Percentiles rank a stretch among this genome's conserved stretches.
phyloP scores from a whole-genome alignment of 2,113 vertebrate genomes.

The Lanius collurio region DNA sequence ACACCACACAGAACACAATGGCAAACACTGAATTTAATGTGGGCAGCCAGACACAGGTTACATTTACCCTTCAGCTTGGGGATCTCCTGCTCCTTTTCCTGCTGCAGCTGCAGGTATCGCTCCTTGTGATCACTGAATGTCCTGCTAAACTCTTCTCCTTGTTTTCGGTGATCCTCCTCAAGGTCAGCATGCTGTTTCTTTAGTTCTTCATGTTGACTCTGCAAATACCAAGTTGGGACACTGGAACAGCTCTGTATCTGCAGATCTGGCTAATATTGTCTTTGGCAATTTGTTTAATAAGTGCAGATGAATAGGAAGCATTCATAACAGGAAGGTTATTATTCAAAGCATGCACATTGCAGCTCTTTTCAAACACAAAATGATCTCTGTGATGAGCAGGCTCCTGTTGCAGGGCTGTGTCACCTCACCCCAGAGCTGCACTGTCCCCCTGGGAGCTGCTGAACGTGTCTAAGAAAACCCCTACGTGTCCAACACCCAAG shows the following conservation, averaged over 20 bases:
- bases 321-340: slow-evolving; percentile 28
- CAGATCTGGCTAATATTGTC: slow-evolving; percentile 22
- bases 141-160: slow-evolving; percentile 86
- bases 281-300: slow-evolving; percentile 34
- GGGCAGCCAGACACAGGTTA: background rate
- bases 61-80: slow-evolving; percentile 89
- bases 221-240: slow-evolving; percentile 39
- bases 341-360: slow-evolving; percentile 18
- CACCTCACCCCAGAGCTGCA: background rate
- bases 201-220: slow-evolving; percentile 96
- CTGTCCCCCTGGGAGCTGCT: background rate
- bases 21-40: background rate
- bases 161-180: slow-evolving; percentile 85
- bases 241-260: background rate
- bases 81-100: slow-evolving; percentile 86
- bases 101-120: slow-evolving; percentile 83
- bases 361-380: background rate
- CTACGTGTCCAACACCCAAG: background rate
- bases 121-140: slow-evolving; percentile 87
- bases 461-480: background rate
- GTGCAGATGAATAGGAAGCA: slow-evolving; percentile 18
- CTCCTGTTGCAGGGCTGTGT: background rate
- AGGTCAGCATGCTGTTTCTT: slow-evolving; percentile 91
- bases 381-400: background rate
- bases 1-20: background rate